Base-by-base conservation (phyloP, 2,888 invertebrate genomes). In the Ecdyonurus torrentis region DNA sequence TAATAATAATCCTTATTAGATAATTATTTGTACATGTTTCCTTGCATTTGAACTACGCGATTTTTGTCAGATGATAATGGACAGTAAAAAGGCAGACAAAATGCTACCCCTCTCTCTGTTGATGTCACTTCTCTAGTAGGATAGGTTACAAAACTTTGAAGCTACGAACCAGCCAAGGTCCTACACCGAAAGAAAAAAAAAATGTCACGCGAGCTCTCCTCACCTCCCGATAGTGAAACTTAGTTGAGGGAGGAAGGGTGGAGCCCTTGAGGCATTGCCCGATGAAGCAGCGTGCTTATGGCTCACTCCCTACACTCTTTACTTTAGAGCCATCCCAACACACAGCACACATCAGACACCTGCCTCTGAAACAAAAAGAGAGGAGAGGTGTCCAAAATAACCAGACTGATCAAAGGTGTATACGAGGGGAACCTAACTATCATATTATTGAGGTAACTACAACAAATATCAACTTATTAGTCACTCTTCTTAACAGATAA, bases 281-380 rank as follows among this genome's bases (percentile, higher is more conserved):
- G 53, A 61, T 52, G 63, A 55, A 61, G 60, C 64, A 63, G 58
- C 25, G 60, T 25, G 55, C 23, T 58, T 23, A 37, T 63, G 65
- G 64, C 64, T 64, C 65, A 61, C 59, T 64, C 63, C 65, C 63
- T 59, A 61, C 59, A 25, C 61, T 37, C 53, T 55, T 50, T 25
- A 37, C 61, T 63, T 63, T 63, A 61, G 63, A 61, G 61, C 61
- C 61, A 58, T 63, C 63, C 63, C 78, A 76, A 76, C 69, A 71
- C 76, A 75, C 74, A 76, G 77, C 70, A 74, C 75, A 81, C 80
- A 77, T 81, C 81, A 82, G 83, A 84, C 86, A 86, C 85, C 86
- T 88, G 88, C 88, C 88, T 88, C 88, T 88, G 87, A 86, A 87
- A 81, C 84, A 80, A 75, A 75, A 74, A 78, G 79, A 78, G 82